These are phyloP conservation scores for Melanargia galathea DNA, from an alignment of 2,888 invertebrate genomes.

Conservation along the genomic window DNA sequence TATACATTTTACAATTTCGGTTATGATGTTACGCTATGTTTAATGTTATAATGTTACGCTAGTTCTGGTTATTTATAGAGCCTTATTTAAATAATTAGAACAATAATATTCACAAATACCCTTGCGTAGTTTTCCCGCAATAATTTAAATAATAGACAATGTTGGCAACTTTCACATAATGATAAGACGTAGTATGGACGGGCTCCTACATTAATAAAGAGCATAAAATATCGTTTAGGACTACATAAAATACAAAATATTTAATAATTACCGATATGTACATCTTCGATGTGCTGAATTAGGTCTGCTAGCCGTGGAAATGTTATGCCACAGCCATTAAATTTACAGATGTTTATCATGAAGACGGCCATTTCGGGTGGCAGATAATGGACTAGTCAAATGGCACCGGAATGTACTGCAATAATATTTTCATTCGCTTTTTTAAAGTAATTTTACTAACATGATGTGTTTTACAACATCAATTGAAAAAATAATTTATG, in stretches of 20 bases:
- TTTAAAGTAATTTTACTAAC: background rate
- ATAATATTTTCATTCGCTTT: conserved; percentile 8
- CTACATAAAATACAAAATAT: conserved; percentile 45
- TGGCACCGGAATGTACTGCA: conserved; percentile 48
- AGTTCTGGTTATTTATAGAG: background rate
- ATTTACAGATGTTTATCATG: conserved; percentile 94
- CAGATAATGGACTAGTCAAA: conserved; percentile 71
- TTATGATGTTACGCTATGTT: conserved; percentile 25
- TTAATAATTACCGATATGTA: conserved; percentile 89
- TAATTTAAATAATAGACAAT: conserved; percentile 57
- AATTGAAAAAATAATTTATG: conserved; percentile 4
- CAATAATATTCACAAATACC: background rate
- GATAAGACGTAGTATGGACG: conserved; percentile 73
- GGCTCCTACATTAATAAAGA: conserved; percentile 58
- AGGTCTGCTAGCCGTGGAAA: conserved; percentile 91
- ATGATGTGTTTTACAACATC: background rate
- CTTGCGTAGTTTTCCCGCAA: conserved; percentile 43
- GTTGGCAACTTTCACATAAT: conserved; percentile 73
- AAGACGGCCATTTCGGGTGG: conserved; percentile 91
- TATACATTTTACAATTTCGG: conserved; percentile 40
- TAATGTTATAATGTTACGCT: background rate
- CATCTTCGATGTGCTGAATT: conserved; percentile 94
- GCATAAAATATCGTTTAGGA: conserved; percentile 46
- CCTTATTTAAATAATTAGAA: background rate
- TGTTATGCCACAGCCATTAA: conserved; percentile 91